Base-by-base conservation (phyloP, 2,113 vertebrate genomes). In the Spizaetus ornatus region DNA sequence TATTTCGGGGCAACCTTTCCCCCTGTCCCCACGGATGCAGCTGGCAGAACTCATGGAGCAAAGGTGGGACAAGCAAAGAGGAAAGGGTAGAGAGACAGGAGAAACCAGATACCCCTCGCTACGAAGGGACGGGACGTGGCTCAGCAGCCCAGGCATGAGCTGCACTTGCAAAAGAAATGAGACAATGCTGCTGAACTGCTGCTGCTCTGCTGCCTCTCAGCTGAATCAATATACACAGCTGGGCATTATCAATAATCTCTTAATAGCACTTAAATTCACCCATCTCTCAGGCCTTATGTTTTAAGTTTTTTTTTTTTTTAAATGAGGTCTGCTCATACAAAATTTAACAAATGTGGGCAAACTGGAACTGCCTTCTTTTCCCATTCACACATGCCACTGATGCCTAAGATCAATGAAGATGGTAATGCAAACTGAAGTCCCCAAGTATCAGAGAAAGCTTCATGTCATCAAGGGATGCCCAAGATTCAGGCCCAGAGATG, bases 21-120 rank as follows among this genome's bases (percentile, higher is more conserved):
- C 25, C 36, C n/a, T 7, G 7, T 11, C 21, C 45, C 48, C 1
- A 0, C 1, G 2, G 65, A 22, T 6, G 27, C 6, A 7, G 81
- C 72, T 17, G 43, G 38, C 11, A 42, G 34, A 34, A 55, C 62
- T 76, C 31, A 7, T 0, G 29, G 36, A 58, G 53, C 82, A 32
- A 52, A 34, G 47, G 25, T 10, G 48, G 20, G 26, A 72, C 27
- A 20, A 21, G 42, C 45, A 36, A 50, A 47, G 50, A 62, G 55
- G 36, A 20, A 32, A 55, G 17, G 3, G 8, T 0, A 16, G 16
- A 18, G 38, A 50, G 53, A 50, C 2, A 12, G 40, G 27, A 50
- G 43, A 52, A 53, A 36, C 7, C 66, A 93, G 40, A 40, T 14
- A 11, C 21, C 48, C 31, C 40, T 59, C 3, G 1, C 13, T 14